Evolutionary conservation across 2,797 vertebrate species (phyloP), one percentile per base, ranked within the genome.

Genomic region (Falco berigora): DNA sequence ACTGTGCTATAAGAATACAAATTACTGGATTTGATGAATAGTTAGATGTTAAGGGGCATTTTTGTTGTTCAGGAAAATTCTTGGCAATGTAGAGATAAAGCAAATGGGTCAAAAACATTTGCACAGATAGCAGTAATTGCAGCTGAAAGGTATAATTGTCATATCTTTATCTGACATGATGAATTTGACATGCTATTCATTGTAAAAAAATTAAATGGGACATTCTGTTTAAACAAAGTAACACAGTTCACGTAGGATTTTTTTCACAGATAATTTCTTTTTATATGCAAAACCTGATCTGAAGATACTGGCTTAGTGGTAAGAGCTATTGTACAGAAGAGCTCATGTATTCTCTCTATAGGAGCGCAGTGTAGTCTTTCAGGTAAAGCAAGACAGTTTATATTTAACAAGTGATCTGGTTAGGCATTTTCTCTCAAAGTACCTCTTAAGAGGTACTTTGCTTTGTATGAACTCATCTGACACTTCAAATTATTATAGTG

Each of bases 221-320:
- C 74, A 72, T 81, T 79, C 46, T 80, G 27, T 75, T 46, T 90
- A 93, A 93, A 85, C 61, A 88, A 90, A 92, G 42, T 79, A 73
- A 73, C 27, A 30, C 17, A 49, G 20, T 86, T 94, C 44, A 66
- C 52, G 44, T 24, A 76, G 38, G 87, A 66, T 32, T 13, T 76
- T 96, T 96, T 96, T 88, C 91, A 88, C 56, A 82, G 86, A 74
- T 79, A 32, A 56, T 83, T 40, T 64, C 8, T 83, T 95, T 97
- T 93, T 74, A 32, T 86, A 61, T 89, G 50, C 59, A 82, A 83
- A 96, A 94, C 68, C 30, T 85, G 44, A 75, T 85, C 58, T 55
- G 92, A 83, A 92, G 34, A 83, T 59, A n/a, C 25, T 32, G 34
- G 87, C 88, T 80, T 49, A 38, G n/a, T 82, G 50, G 20, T 79